phyloP scores from a whole-genome alignment of 2,888 invertebrate genomes.

The Ichneumoninae sp. region DNA sequence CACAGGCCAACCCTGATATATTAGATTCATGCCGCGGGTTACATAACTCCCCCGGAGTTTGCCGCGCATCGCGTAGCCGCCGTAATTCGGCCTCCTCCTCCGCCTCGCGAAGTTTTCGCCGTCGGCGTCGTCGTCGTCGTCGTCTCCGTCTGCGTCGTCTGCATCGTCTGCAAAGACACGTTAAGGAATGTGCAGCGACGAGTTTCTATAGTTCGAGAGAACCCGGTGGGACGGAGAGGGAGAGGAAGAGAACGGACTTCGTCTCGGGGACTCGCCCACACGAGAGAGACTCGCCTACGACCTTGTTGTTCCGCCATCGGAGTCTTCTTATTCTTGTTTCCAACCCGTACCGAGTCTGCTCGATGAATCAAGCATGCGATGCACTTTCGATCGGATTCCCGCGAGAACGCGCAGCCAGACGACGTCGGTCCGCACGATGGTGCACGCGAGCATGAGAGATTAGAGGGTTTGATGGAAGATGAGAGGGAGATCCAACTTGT shows the following conservation, averaged over 20 bases:
- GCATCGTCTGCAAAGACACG: slow-evolving; percentile 54
- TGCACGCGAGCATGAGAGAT: slow-evolving; percentile 33
- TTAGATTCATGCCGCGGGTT: slow-evolving; percentile 77
- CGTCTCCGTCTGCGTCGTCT: slow-evolving; percentile 38
- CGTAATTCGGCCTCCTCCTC: slow-evolving; percentile 70
- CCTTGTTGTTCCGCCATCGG: slow-evolving; percentile 59
- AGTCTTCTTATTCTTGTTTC: slow-evolving; percentile 42
- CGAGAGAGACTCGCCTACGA: slow-evolving; percentile 52
- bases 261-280: slow-evolving; percentile 50
- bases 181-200: slow-evolving; percentile 62
- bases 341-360: slow-evolving; percentile 2
- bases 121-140: slow-evolving; percentile 69
- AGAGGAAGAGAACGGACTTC: slow-evolving; percentile 20
- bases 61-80: slow-evolving; percentile 75
- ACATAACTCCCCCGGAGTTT: slow-evolving; percentile 75
- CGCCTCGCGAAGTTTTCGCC: slow-evolving; percentile 38
- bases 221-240: slow-evolving; percentile 7
- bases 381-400: slow-evolving; percentile 37
- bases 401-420: slow-evolving; percentile 22
- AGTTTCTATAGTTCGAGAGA: slow-evolving; percentile 34
- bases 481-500: not conserved
- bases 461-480: slow-evolving; percentile 19
- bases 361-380: slow-evolving; percentile 21
- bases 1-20: slow-evolving; percentile 75
- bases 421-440: not conserved